phyloP scores from a whole-genome alignment of 2,888 invertebrate species.

The Synergus japonicus region DNA sequence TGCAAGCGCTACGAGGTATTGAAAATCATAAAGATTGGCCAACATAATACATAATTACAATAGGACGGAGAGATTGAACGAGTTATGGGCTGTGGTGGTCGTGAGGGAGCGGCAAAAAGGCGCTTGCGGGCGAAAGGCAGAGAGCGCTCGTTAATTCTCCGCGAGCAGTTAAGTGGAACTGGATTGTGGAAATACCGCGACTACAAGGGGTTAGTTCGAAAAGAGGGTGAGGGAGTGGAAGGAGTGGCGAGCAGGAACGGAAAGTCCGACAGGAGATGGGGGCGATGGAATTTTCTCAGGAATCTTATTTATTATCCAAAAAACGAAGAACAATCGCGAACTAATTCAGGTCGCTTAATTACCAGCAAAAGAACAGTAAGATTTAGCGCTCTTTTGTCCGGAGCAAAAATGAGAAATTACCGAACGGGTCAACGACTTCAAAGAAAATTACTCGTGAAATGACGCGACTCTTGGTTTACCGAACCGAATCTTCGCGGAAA shows the following conservation, averaged over 20 bases:
- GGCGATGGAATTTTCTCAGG: constrained; percentile 71
- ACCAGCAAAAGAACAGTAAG: constrained; percentile 77
- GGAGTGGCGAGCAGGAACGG: not conserved
- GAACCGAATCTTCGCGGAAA: not conserved
- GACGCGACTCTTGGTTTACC: constrained; percentile 23
- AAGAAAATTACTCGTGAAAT: constrained; percentile 30
- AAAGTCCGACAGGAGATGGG: constrained; percentile 39
- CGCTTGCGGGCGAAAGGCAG: constrained; percentile 51
- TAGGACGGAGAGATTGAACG: constrained; percentile 13
- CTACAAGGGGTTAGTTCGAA: constrained; percentile 49
- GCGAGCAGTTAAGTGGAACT: constrained; percentile 67
- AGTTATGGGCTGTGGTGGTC: not conserved
- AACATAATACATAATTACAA: constrained; percentile 48
- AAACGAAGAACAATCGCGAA: constrained; percentile 73
- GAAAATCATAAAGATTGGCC: constrained; percentile 5
- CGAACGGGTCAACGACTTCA: constrained; percentile 69
- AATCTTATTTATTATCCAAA: constrained; percentile 75
- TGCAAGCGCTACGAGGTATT: not conserved
- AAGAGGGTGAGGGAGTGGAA: constrained; percentile 24
- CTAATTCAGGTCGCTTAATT: constrained; percentile 76
- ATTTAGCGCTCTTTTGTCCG: constrained; percentile 76
- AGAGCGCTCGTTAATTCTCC: constrained; percentile 67
- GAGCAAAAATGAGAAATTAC: constrained; percentile 76
- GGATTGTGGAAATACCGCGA: constrained; percentile 65
- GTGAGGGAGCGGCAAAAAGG: constrained; percentile 53